Base-by-base conservation (phyloP, 2,888 invertebrate species). In the Atrina japonica region DNA sequence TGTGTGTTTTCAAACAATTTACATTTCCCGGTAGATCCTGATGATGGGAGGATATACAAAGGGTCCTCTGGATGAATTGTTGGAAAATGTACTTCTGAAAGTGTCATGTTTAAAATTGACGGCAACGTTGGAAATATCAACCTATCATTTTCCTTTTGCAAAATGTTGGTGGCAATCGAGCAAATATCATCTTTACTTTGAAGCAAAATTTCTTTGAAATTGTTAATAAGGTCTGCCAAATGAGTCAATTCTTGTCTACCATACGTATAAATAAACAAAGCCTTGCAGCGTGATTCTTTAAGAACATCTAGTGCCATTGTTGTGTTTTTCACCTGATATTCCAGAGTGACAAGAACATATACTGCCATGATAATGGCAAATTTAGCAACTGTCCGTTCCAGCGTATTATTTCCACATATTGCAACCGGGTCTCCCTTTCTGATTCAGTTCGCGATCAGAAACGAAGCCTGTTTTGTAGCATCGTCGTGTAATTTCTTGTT, bases 21-120 rank as follows among this genome's bases (percentile, higher is more conserved):
- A 1, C 56, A 58, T 23, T 66, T 58, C 6, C 66, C 66, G 6
- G 66, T 66, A 35, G 43, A 58, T 30, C 66, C 66, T 18, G 66
- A 66, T 16, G 66, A 58, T 9, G 66, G 45, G 25, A 66, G 47
- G 30, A 66, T 23, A 0, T 47, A 1, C 27, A 25, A 41, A 9
- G 43, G 14, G 23, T 66, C 66, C 25, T 66, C 66, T 5, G 58
- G 66, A 9, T 47, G 49, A 5, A 66, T n/a, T 11, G 23, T 43
- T 1, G 66, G 66, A 27, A 64, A 53, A n/a, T 23, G 16, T 2
- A 14, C 27, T n/a, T 25, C 41, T 0, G 18, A 25, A 25, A 18
- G 6, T n/a, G n/a, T 21, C 23, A 11, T 9, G 18, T 35, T 11
- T 2, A 58, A 2, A 9, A 58, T 58, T 11, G 40, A 16, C 3